These are phyloP conservation scores for Neoarius graeffei DNA, from an alignment of 2,113 vertebrate species.

Conservation along the genomic window DNA sequence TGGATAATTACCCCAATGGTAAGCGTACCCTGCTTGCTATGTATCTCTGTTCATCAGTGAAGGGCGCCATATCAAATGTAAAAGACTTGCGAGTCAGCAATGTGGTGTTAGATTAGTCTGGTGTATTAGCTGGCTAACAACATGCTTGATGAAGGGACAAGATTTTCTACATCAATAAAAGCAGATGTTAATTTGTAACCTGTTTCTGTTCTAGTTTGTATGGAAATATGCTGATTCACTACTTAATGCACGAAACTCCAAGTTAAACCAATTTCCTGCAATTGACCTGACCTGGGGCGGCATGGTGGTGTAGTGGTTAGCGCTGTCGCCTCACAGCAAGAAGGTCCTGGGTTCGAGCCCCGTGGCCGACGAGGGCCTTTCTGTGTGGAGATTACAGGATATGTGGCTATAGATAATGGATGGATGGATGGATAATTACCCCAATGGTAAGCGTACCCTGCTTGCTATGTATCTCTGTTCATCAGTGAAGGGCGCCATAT, in stretches of 20 bases:
- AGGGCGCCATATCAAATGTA: neutral
- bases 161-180: neutral
- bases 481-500: neutral
- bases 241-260: neutral
- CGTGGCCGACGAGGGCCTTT: too few species aligned
- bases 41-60: neutral
- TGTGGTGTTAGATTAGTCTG: neutral
- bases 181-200: neutral
- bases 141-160: neutral
- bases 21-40: neutral
- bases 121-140: neutral
- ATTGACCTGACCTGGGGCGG: neutral
- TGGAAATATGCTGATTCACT: neutral
- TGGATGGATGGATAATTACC: neutral
- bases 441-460: neutral
- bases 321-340: too few species aligned
- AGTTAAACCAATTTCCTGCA: neutral
- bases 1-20: neutral
- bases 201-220: neutral
- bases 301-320: too few species aligned
- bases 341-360: too few species aligned
- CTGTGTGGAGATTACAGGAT: too few species aligned
- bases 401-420: too few species aligned
- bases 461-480: neutral
- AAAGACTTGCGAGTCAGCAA: neutral